Base-by-base conservation (phyloP, 1,140 invertebrate species). In the Drosophila sp. region DNA sequence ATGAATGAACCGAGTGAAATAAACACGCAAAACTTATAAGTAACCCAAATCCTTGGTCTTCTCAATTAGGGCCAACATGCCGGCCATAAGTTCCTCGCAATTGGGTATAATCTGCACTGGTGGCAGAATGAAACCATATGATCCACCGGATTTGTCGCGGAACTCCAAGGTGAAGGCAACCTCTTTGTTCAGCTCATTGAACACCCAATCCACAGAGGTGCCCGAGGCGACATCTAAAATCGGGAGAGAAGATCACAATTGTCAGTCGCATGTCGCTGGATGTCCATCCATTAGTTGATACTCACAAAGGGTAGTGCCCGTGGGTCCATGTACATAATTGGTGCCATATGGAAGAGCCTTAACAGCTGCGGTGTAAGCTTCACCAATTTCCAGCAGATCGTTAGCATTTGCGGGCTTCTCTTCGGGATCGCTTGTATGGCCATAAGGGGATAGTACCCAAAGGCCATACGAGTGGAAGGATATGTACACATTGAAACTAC, bases 111-210 rank as follows among this genome's bases (percentile, higher is more conserved):
- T 99, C 79, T 96, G 95, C 23, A 93, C 93, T 2, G 96, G 95
- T 0, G 98, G 98, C 35, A 99, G 92, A 0, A 98, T 87, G 89
- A 99, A 99, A 0, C 98, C 98, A 87, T 96, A 96, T 50, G 94
- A 93, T 10, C 98, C 98, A 50, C 44, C 44, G 27, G 2, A 3
- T 35, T 94, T 95, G 83, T 98, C 96, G 1, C 96, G 91, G 30
- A 81, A 90, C 80, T 94, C 93, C 66, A 93, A 93, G 0, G 95
- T 94, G 82, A 93, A 97, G 0, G 93, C 92, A 11, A 96, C 93
- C 47, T 94, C 94, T 29, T 95, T 93, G 66, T 93, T 93, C 8
- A 93, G 92, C 11, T 76, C 92, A 62, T 93, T 94, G 81, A 94
- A 95, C 0, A 95, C 95, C 94, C 95, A 96, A 82, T 96, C 96